Base-by-base conservation (phyloP, 2,797 vertebrate genomes). In the Parauchenoglanis punctatus region DNA sequence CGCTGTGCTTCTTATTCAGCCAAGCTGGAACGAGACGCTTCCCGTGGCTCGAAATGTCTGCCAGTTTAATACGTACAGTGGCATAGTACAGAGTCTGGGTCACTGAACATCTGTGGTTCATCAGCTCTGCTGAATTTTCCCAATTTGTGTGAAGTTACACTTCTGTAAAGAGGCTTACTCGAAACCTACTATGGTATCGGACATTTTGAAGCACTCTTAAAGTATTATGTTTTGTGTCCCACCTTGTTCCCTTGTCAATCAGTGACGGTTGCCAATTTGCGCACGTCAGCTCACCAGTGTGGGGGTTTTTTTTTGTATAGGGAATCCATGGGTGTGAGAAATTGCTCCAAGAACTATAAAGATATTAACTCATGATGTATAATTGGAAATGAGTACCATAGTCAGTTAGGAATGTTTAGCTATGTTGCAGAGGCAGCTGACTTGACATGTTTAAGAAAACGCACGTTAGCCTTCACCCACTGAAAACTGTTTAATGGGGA, bases 1-100 rank as follows among this genome's bases (percentile, higher is more conserved):
- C 93, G 93, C 92, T 93, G 93, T 91, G 91, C 88, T 89, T 88
- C 65, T 86, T 88, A 89, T 85, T 72, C 86, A 89, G 52, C 90
- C 91, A 93, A 92, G 90, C 92, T 80, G 85, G 58, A 89, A 89
- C 86, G 63, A 90, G 87, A 91, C 91, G 54, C 85, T 67, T 83
- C 63, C 81, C 17, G 35, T 52, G 44, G 81, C 2, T 61, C 0
- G n/a, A 52, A 31, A 83, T 67, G 58, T 83, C 44, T 70, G 63
- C 46, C 65, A 68, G 65, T 83, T 68, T 83, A 83, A 68, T 68
- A 13, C 28, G 10, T 31, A 35, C 11, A 13, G 11, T 83, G 44
- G 44, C 0, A 11, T 68, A 70, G n/a, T 83, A 35, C n/a, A 52
- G n/a, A 52, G 81, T 23, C 81, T 83, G 63, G 81, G 28, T 83